Percentiles rank a stretch among this genome's conserved stretches.
phyloP scores from a whole-genome alignment of 2,888 invertebrate genomes.

The Hipparchia semele region DNA sequence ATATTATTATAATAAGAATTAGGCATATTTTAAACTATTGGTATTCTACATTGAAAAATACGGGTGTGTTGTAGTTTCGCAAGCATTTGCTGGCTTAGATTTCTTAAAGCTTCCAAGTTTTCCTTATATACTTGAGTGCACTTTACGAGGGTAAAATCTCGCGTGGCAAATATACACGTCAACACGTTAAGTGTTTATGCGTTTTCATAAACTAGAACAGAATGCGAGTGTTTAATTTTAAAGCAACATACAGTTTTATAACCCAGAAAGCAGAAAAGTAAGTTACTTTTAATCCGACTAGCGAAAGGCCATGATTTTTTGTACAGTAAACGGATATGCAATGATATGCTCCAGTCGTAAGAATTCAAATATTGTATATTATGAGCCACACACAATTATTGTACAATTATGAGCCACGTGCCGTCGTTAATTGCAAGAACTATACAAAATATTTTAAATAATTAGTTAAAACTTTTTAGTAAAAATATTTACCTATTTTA shows the following conservation, averaged over 20 bases:
- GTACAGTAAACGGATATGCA: too few relatives aligned
- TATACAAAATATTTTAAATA: too few relatives aligned
- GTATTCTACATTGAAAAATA: not conserved
- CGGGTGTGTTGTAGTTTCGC: not conserved
- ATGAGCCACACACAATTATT: too few relatives aligned
- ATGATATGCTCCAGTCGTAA: too few relatives aligned
- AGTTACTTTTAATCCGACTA: not conserved
- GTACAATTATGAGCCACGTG: too few relatives aligned
- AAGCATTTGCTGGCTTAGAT: not conserved
- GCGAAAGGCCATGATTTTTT: too few relatives aligned
- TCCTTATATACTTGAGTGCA: conserved; percentile 17
- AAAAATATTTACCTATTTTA: too few relatives aligned
- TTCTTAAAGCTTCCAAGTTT: not conserved
- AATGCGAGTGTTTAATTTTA: conserved; percentile 1
- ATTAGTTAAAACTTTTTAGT: too few relatives aligned
- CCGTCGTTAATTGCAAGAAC: too few relatives aligned
- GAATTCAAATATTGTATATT: too few relatives aligned
- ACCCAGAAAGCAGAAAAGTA: not conserved
- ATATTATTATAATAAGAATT: too few relatives aligned
- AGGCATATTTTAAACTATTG: too few relatives aligned
- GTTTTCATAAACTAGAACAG: conserved; percentile 14
- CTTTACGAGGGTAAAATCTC: conserved; percentile 23
- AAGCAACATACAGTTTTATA: not conserved
- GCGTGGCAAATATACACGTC: conserved; percentile 31
- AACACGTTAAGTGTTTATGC: conserved; percentile 19